Percentiles rank a stretch among this genome's conserved stretches.
Conservation (phyloP, 2,113 vertebrate species). For the Chaetura pelagica region DNA sequence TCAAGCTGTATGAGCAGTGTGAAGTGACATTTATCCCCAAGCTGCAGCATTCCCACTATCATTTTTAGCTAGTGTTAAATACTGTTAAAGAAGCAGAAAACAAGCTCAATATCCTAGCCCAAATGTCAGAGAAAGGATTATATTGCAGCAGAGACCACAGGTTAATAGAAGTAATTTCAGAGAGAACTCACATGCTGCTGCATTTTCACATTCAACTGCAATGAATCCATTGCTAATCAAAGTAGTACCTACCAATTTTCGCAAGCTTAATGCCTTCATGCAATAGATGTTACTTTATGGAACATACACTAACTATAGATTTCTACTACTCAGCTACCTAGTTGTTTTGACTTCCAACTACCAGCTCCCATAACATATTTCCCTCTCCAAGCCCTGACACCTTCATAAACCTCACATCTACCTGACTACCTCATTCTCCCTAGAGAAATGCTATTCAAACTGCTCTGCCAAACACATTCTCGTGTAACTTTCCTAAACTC, state of each 20-base stretch:
- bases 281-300: background rate
- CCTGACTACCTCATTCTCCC: background rate
- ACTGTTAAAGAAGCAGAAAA: background rate
- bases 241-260: background rate
- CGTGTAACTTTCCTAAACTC: background rate
- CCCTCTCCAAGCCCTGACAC: background rate
- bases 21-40: background rate
- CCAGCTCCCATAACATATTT: background rate
- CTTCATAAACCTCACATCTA: background rate
- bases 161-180: background rate
- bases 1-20: background rate
- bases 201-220: background rate
- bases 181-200: background rate
- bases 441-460: background rate
- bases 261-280: background rate
- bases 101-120: background rate
- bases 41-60: background rate
- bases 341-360: background rate
- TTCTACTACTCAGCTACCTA: background rate
- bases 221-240: background rate
- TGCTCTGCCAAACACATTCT: background rate
- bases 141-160: background rate
- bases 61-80: background rate
- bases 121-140: background rate
- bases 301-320: background rate